Percentiles rank a stretch among this genome's conserved stretches.
phyloP scores from a whole-genome alignment of 2,113 vertebrate genomes.

The Regulus satrapa region DNA sequence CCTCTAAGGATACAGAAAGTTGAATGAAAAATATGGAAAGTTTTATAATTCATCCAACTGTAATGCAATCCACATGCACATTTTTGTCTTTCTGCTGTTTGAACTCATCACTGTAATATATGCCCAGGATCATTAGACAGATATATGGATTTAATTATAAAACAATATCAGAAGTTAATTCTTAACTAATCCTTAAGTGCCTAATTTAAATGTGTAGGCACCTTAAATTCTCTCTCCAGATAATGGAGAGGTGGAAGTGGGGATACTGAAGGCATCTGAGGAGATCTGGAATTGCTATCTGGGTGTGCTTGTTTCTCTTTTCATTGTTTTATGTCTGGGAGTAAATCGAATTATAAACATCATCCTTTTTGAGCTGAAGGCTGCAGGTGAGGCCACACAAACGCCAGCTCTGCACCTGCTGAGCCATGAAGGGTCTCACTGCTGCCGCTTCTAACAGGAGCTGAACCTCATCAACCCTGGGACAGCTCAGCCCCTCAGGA shows the following conservation, averaged over 20 bases:
- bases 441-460: accelerated
- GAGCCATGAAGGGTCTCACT: accelerated
- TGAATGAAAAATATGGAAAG: not conserved
- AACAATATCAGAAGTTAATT: not conserved
- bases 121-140: not conserved
- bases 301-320: not conserved
- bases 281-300: not conserved
- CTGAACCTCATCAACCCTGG: accelerated
- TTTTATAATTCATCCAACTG: not conserved
- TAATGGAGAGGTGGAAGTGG: not conserved
- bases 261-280: not conserved
- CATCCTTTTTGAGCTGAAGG: not conserved
- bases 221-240: not conserved
- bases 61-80: not conserved
- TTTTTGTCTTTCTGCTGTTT: not conserved
- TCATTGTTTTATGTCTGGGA: not conserved
- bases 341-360: accelerated
- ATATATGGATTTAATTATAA: not conserved
- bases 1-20: not conserved
- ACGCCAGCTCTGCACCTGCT: not conserved
- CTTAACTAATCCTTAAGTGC: not conserved
- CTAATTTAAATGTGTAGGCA: not conserved
- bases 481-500: not conserved
- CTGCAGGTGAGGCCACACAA: not conserved
- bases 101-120: not conserved